Percentiles rank a stretch among this genome's conserved stretches.
Conservation (phyloP, 2,797 vertebrate genomes). For the Vespertilio murinus region DNA sequence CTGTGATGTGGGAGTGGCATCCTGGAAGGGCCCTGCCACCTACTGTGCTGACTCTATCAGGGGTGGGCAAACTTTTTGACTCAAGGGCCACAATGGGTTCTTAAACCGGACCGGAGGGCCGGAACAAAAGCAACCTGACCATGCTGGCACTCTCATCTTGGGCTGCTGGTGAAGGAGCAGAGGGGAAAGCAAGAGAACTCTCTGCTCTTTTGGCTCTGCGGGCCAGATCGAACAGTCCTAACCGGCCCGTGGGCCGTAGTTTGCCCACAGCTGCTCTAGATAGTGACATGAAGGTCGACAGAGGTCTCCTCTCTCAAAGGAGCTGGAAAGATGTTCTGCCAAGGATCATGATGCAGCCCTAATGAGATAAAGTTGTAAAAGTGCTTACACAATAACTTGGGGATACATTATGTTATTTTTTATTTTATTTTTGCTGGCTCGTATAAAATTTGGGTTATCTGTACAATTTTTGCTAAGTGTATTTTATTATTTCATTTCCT, state of each 20-base stretch:
- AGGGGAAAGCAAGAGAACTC: too few species aligned
- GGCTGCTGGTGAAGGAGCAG: too few species aligned
- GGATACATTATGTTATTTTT: background rate
- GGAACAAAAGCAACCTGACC: too few species aligned
- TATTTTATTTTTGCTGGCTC: background rate
- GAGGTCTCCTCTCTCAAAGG: background rate
- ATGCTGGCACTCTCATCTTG: too few species aligned
- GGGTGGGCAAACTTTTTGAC: too few species aligned
- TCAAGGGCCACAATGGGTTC: too few species aligned
- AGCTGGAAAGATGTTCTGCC: background rate
- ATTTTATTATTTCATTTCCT: background rate
- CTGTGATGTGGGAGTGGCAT: background rate
- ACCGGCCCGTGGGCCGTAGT: too few species aligned
- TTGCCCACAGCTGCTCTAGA: too few species aligned
- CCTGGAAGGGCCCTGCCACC: background rate
- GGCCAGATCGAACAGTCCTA: too few species aligned
- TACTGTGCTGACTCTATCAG: background rate
- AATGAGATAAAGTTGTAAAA: background rate
- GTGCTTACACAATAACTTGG: background rate
- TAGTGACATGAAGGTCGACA: background rate
- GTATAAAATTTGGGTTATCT: background rate
- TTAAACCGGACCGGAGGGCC: too few species aligned
- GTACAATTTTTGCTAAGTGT: background rate
- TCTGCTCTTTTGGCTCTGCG: too few species aligned
- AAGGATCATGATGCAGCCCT: background rate